Conservation (phyloP, 2,888 invertebrate species). For the Thysanoteuthis rhombus region DNA sequence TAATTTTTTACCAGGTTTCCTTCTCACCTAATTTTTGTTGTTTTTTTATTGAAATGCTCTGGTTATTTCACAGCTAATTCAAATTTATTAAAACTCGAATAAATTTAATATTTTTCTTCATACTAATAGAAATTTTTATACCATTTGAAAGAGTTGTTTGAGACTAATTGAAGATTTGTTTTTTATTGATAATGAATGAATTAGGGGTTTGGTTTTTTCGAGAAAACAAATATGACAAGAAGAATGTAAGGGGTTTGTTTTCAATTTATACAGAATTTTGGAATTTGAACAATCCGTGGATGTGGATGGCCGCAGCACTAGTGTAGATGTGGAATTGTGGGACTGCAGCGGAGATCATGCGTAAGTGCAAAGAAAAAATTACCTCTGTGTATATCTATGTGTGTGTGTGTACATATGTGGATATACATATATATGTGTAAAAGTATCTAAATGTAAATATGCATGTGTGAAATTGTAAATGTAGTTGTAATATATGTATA, state of each 20-base stretch:
- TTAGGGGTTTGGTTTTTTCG: too few relatives aligned
- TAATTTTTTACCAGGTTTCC: too few relatives aligned
- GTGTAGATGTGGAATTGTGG: slow-evolving; percentile 81
- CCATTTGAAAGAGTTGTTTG: too few relatives aligned
- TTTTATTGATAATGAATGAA: too few relatives aligned
- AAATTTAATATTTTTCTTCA: not conserved
- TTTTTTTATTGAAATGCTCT: too few relatives aligned
- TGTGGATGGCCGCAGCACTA: slow-evolving; percentile 68
- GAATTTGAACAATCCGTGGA: slow-evolving; percentile 79
- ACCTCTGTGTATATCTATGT: not conserved
- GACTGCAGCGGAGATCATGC: slow-evolving; percentile 82
- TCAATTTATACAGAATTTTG: slow-evolving; percentile 73
- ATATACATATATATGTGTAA: not conserved
- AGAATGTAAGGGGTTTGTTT: not conserved
- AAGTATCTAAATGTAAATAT: too few relatives aligned
- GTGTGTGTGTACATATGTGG: not conserved
- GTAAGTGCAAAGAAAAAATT: slow-evolving; percentile 70
- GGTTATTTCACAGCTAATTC: too few relatives aligned
- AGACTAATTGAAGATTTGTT: too few relatives aligned
- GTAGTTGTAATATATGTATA: too few relatives aligned
- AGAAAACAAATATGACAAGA: not conserved
- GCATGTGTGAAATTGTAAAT: not conserved
- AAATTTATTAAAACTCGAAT: not conserved
- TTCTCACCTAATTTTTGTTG: too few relatives aligned
- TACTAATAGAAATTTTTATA: too few relatives aligned